phyloP scores from a whole-genome alignment of 2,113 vertebrate species.

The Melanostigma gelatinosum region DNA sequence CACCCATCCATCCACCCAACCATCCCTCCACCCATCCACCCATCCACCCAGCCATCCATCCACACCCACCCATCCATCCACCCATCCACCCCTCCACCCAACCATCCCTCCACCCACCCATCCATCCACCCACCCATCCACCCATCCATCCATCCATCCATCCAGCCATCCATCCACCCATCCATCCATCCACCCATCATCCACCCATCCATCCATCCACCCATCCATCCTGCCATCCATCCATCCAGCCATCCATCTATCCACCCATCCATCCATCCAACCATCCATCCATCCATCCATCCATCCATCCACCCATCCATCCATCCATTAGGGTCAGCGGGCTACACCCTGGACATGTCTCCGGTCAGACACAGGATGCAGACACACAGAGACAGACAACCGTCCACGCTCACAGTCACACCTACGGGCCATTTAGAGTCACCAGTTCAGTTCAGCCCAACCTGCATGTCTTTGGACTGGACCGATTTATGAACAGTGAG shows the following conservation, averaged over 20 bases:
- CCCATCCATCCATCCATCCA: background rate
- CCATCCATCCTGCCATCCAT: background rate
- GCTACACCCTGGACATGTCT: background rate
- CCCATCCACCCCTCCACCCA: background rate
- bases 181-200: background rate
- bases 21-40: background rate
- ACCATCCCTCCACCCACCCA: background rate
- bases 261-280: background rate
- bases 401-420: background rate
- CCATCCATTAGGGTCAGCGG: background rate
- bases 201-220: background rate
- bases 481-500: background rate
- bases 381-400: background rate
- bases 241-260: background rate
- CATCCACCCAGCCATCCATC: background rate
- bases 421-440: background rate
- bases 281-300: background rate
- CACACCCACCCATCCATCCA: background rate
- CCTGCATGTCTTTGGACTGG: background rate
- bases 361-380: no score
- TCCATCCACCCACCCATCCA: background rate
- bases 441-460: background rate
- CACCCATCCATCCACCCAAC: background rate
- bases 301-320: background rate
- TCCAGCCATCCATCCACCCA: background rate